These are phyloP conservation scores for Odontesthes bonariensis DNA, from an alignment of 2,113 vertebrate genomes.

Conservation along the genomic window DNA sequence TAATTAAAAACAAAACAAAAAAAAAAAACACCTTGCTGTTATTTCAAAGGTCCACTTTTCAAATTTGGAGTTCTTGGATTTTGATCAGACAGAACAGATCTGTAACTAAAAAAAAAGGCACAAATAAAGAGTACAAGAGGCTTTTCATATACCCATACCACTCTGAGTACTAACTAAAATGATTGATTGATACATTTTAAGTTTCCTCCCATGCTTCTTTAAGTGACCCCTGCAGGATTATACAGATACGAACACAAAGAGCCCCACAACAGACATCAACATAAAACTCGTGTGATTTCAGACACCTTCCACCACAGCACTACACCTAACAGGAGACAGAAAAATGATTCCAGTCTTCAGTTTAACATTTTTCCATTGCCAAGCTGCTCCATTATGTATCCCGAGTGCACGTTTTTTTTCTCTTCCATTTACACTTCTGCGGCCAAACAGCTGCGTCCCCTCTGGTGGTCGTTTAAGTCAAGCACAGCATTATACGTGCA, in stretches of 20 bases:
- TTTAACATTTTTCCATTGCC: not conserved
- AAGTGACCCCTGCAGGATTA: not conserved
- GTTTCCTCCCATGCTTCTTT: slow-evolving; percentile 13
- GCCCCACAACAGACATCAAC: slow-evolving; percentile 2
- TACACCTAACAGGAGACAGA: slow-evolving; percentile 9
- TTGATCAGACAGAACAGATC: slow-evolving; percentile 17
- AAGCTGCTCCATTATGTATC: not conserved
- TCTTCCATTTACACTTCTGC: slow-evolving; percentile 12
- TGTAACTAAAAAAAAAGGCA: slow-evolving; percentile 71
- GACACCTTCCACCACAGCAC: slow-evolving; percentile 7
- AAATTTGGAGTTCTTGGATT: not conserved
- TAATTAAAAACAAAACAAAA: slow-evolving; percentile 14
- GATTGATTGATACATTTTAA: not conserved
- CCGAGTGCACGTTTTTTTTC: not conserved
- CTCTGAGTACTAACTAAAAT: not conserved
- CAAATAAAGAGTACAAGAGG: slow-evolving; percentile 59
- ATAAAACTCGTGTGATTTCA: slow-evolving; percentile 25
- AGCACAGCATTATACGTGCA: slow-evolving; percentile 50
- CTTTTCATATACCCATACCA: slow-evolving; percentile 20
- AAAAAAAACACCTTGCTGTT: slow-evolving; percentile 1
- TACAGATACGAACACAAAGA: not conserved
- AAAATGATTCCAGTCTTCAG: not conserved
- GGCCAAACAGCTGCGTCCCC: slow-evolving; percentile 5
- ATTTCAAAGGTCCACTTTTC: slow-evolving; percentile 11
- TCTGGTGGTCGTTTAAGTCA: slow-evolving; percentile 2